phyloP scores from a whole-genome alignment of 2,113 vertebrate genomes.

The Tylochromis polylepis region DNA sequence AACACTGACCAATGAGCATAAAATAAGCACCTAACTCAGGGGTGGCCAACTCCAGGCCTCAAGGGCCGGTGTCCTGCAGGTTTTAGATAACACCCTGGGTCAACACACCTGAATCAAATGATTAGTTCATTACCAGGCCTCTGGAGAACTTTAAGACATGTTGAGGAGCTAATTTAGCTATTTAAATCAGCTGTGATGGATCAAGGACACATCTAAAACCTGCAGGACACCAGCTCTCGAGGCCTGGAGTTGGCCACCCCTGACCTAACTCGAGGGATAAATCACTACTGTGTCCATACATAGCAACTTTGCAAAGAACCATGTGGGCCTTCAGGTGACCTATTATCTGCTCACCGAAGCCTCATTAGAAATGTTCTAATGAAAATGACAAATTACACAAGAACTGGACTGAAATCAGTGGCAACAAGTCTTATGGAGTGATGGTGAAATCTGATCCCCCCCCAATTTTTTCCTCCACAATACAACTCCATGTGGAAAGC shows the following conservation, averaged over 20 bases:
- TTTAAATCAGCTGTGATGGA: too few relatives aligned
- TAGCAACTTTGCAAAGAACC: neutral
- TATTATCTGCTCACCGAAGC: neutral
- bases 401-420: neutral
- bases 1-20: neutral
- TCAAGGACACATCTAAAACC: too few relatives aligned
- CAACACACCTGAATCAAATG: too few relatives aligned
- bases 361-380: neutral
- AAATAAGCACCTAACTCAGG: neutral
- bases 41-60: too few relatives aligned
- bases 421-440: neutral
- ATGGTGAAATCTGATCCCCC: fast-evolving
- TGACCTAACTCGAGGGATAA: too few relatives aligned
- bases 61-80: too few relatives aligned
- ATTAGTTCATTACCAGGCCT: too few relatives aligned
- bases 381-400: neutral
- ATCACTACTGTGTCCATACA: neutral
- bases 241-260: too few relatives aligned
- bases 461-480: neutral
- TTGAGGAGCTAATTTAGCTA: too few relatives aligned
- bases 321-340: neutral
- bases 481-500: neutral
- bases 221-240: too few relatives aligned
- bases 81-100: too few relatives aligned
- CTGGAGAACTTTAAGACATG: too few relatives aligned